Evolutionary conservation across 2,888 invertebrate species (phyloP), one percentile per base, ranked within the genome.

Genomic region (Drosophila greeni): DNA sequence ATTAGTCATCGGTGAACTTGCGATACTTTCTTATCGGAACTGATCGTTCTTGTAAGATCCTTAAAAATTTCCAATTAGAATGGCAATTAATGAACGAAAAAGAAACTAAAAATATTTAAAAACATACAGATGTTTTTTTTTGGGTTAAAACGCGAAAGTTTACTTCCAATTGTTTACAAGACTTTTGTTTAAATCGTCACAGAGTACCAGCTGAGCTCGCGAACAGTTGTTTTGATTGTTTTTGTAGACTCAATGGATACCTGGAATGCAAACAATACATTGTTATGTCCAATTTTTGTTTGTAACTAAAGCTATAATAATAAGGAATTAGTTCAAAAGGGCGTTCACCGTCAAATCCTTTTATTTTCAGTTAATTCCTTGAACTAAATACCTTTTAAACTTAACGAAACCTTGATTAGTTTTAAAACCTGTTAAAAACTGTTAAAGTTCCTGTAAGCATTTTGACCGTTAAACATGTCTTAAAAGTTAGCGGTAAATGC

Each of bases 201-300:
- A 12, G 7, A 26, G 12, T 18, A 2, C 29, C 18, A 47, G 29
- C 29, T 47, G 14, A 14, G 29, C 45, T 1, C 29, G 18, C 18
- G 29, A 29, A 47, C 45, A 31, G 45, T 47, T 47, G 45, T 47
- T 31, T 31, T 47, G 18, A 31, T 47, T 47, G 45, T 47, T 9
- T 20, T 16, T 18, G 18, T 29, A 14, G 29, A 29, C 14, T 45
- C 14, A 29, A 14, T 18, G 18, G 11, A 29, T 29, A 29, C 4
- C 29, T 29, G 29, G 8, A 31, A 14, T 14, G 9, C 1, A 31
- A 31, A 31, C 29, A 31, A 14, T 31, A 8, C 18, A 20, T 31
- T 47, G 45, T 18, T 18, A 20, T 47, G 26, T 16, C 7, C 3
- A 3, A 11, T 26, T 23, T 23, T 16, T 6, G 11, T 12, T 18